Evolutionary conservation across 2,888 invertebrate species (phyloP).

Genomic region (Drosophila imparisetae): DNA sequence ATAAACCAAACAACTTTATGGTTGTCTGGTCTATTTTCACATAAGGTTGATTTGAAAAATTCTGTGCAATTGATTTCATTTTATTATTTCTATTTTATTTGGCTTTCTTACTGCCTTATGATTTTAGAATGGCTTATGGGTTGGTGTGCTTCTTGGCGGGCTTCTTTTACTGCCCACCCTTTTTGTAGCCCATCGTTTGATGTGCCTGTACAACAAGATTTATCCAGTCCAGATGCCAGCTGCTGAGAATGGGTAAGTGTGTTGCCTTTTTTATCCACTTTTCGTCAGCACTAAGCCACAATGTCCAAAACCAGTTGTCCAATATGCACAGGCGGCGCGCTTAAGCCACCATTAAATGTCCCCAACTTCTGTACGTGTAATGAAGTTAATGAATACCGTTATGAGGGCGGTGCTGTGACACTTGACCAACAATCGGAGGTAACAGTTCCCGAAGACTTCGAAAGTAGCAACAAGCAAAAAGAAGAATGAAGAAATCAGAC

Average conservation of each 20-base stretch:
- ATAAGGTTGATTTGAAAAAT: not conserved
- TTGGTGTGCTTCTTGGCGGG: constrained; percentile 93
- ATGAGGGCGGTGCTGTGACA: not conserved
- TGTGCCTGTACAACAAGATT: constrained; percentile 93
- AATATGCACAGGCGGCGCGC: not conserved
- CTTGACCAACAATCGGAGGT: not conserved
- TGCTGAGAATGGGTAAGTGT: constrained; percentile 52
- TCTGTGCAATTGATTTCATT: not conserved
- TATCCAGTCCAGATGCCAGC: constrained; percentile 87
- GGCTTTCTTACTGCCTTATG: not conserved
- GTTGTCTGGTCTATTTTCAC: too few relatives aligned
- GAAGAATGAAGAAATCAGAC: not conserved
- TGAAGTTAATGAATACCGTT: not conserved
- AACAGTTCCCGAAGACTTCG: not conserved
- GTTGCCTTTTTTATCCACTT: not conserved
- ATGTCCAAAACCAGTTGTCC: not conserved
- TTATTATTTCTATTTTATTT: not conserved
- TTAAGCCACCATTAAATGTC: not conserved
- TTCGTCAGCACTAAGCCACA: not conserved
- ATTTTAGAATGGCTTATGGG: constrained; percentile 95
- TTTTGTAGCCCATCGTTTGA: constrained; percentile 91
- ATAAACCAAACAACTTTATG: too few relatives aligned
- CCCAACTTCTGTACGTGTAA: constrained; percentile 1
- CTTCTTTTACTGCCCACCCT: constrained; percentile 93
- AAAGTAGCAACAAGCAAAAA: not conserved